Conservation (phyloP, 2,797 vertebrate species). For the Amblyopsis hoosieri region DNA sequence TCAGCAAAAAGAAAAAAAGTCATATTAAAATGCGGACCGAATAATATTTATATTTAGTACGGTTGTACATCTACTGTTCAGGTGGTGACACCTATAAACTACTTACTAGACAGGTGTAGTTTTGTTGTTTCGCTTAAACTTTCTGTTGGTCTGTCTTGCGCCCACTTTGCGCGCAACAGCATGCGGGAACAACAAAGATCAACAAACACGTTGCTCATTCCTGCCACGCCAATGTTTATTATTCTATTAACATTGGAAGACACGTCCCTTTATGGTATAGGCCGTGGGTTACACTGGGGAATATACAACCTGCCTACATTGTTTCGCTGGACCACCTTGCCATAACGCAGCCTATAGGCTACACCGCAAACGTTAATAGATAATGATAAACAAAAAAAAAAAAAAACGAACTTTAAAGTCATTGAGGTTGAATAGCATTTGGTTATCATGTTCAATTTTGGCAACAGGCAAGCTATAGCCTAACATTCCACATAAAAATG, state of each 20-base stretch:
- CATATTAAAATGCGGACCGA: background rate
- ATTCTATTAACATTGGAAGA: background rate
- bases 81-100: no score
- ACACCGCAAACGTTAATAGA: no score
- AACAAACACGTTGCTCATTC: background rate
- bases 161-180: constrained; percentile 17
- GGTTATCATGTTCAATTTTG: background rate
- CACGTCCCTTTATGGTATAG: no score
- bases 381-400: no score
- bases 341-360: no score
- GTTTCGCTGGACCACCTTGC: no score
- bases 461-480: constrained; percentile 28
- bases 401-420: no score
- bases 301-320: no score
- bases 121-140: constrained; percentile 31
- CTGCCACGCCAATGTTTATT: background rate
- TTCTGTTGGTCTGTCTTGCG: constrained; percentile 37
- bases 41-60: constrained; percentile 32
- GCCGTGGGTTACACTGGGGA: no score
- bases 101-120: no score
- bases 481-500: constrained; percentile 28
- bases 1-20: background rate
- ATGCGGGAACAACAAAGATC: constrained; percentile 26
- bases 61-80: background rate
- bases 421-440: no score